Base-by-base conservation (phyloP, 2,888 invertebrate genomes). In the Helleia helle region DNA sequence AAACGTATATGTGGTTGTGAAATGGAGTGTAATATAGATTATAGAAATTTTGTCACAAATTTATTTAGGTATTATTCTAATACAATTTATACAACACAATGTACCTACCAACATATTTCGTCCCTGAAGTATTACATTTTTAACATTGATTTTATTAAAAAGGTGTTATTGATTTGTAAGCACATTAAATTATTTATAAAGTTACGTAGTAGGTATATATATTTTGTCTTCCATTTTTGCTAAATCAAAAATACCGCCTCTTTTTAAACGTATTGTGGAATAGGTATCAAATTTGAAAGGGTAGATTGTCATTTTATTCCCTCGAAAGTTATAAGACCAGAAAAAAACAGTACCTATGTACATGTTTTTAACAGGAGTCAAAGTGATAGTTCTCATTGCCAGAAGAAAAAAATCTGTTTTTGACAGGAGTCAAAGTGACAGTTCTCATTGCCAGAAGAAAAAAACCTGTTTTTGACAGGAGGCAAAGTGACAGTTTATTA, bases 1-100 rank as follows among this genome's bases (percentile, higher is more conserved):
- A 34, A 15, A 9, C 17, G 25, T 39, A 7, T 22, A 39, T 4
- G 15, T 14, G 39, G 39, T 40, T 40, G 39, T 40, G 39, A 40
- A 25, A 31, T 12, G 13, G 24, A 25, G 15, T 31, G n/a, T n/a
- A n/a, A n/a, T n/a, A n/a, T n/a, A n/a, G n/a, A 30, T 31, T 9
- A 14, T 24, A 40, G 24, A 18, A 11, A 14, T 11, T 25, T 25
- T 31, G 39, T 40, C 39, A 40, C 39, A 40, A 40, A 39, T 15
- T 22, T 31, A 25, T 38, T 8, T 28, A 29, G 17, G 11, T 11
- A 17, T 11, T 26, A 15, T 18, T 28, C 3, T 28, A 18, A 22
- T 34, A 11, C n/a, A 34, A 22, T 4, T 18, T 18, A 18, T 18
- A 6, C 8, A 22, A 7, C 8, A 22, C 2, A 4, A 7, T 22